Evolutionary conservation across 2,888 invertebrate species (phyloP), one percentile per base, ranked within the genome.

Genomic region (Oscheius sp.): DNA sequence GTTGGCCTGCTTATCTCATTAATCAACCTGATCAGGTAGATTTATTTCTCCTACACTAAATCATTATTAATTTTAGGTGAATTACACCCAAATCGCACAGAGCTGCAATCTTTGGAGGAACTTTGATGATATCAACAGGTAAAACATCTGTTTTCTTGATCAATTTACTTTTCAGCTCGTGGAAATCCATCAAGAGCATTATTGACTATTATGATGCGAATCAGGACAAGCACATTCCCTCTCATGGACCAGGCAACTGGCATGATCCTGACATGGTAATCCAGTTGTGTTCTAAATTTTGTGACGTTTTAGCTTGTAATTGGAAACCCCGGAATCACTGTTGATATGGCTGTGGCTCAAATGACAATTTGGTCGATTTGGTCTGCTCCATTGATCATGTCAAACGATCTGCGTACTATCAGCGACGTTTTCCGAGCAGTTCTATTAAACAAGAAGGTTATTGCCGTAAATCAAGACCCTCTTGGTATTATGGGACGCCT

Each of bases 1-100:
- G 94, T 88, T 97, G 96, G 97, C 97, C 97, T 0, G 95, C 95
- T 55, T 98, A 98, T 88, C 66, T 85, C 12, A 78, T 81, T 61
- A 73, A 81, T 63, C 78, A 81, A 29, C 83, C 82, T 25, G 69
- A 81, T 29, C 57, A 73, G 23, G 75, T 76, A n/a, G n/a, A 57
- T 15, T 15, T 17, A 33, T 12, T 3, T 55, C 23, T 15, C 15
- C n/a, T 20, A n/a, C 1, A 17, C 27, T 65, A 55, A 25, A 10
- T 20, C 23, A 20, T 20, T 15, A 15, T 27, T 31, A 57, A 6
- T 70, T 72, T 31, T 37, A 82, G 82, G 79, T 80, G n/a, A 77
- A 88, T 75, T 89, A 89, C 79, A 73, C 75, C 8, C 76, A 79
- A 23, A 87, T 89, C 58, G 87, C 87, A 4, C 71, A 86, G 34